phyloP scores from a whole-genome alignment of 2,888 invertebrate species.

The Endotricha flammealis region DNA sequence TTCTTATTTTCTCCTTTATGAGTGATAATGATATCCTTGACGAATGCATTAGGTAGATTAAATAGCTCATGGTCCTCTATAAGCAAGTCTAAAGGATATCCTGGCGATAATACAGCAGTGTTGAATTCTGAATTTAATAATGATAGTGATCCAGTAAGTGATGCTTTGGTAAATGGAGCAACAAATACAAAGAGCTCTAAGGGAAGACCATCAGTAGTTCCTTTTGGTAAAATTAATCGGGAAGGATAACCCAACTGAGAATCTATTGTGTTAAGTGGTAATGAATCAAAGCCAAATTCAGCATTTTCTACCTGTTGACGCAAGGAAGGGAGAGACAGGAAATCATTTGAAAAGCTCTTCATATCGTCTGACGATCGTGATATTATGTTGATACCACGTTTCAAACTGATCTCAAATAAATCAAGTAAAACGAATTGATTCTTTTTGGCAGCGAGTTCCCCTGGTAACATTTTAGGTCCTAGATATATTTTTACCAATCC shows the following conservation, averaged over 20 bases:
- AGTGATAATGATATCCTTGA: slow-evolving; percentile 50
- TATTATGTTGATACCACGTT: slow-evolving; percentile 81
- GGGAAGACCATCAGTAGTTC: slow-evolving; percentile 80
- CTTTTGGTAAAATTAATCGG: slow-evolving; percentile 84
- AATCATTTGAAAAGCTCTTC: slow-evolving; percentile 78
- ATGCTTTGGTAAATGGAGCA: slow-evolving; percentile 66
- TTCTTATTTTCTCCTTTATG: slow-evolving; percentile 44
- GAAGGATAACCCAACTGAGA: slow-evolving; percentile 82
- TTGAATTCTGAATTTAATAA: slow-evolving; percentile 54
- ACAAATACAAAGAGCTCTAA: slow-evolving; percentile 82
- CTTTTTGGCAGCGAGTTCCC: slow-evolving; percentile 68
- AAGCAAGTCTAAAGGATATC: slow-evolving; percentile 86
- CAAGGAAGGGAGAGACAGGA: slow-evolving; percentile 78
- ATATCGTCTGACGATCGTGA: slow-evolving; percentile 80
- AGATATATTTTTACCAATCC: slow-evolving; percentile 82
- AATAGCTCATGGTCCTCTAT: slow-evolving; percentile 67
- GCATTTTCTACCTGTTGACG: slow-evolving; percentile 80
- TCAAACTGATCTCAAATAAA: slow-evolving; percentile 76
- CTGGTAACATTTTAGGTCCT: slow-evolving; percentile 82
- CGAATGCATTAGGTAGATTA: slow-evolving; percentile 52
- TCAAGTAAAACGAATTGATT: slow-evolving; percentile 80
- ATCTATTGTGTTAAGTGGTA: slow-evolving; percentile 64
- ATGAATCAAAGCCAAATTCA: slow-evolving; percentile 69
- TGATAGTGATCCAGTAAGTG: slow-evolving; percentile 47
- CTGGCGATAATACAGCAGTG: slow-evolving; percentile 63